phyloP scores from a whole-genome alignment of 2,113 vertebrate species.

The Cyprinodon brontotheroides region DNA sequence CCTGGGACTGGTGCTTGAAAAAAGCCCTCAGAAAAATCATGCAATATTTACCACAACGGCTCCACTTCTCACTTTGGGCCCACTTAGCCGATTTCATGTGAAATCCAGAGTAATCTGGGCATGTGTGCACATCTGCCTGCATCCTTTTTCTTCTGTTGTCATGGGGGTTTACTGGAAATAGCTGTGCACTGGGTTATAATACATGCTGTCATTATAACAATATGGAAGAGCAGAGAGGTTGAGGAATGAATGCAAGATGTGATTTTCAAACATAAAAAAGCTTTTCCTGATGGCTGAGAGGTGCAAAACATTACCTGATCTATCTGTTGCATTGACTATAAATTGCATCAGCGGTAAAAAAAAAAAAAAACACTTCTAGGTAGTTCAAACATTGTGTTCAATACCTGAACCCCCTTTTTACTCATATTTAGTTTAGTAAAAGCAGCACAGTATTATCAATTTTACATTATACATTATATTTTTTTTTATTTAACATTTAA shows the following conservation, averaged over 20 bases:
- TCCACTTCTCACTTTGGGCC: conserved; percentile 49
- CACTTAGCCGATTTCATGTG: conserved; percentile 33
- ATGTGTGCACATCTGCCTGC: background rate
- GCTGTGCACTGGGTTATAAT: background rate
- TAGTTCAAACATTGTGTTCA: background rate
- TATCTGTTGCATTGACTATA: background rate
- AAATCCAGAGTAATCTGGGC: conserved; percentile 13
- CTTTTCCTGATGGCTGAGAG: background rate
- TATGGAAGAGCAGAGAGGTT: conserved; percentile 2
- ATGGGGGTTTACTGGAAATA: too few relatives aligned
- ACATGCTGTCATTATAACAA: background rate
- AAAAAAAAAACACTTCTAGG: background rate
- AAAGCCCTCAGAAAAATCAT: conserved; percentile 50
- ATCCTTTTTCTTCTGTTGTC: background rate
- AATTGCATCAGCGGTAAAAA: background rate
- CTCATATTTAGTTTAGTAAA: background rate
- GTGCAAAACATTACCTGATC: background rate
- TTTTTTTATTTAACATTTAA: too few relatives aligned
- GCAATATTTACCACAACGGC: conserved; percentile 65
- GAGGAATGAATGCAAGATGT: background rate
- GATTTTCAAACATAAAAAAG: background rate
- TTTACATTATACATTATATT: too few relatives aligned
- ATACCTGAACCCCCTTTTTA: too few relatives aligned
- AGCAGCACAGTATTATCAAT: too few relatives aligned
- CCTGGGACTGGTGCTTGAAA: conserved; percentile 37